Evolutionary conservation across 2,888 invertebrate species (phyloP).

Genomic region (Hedychridium roseum): DNA sequence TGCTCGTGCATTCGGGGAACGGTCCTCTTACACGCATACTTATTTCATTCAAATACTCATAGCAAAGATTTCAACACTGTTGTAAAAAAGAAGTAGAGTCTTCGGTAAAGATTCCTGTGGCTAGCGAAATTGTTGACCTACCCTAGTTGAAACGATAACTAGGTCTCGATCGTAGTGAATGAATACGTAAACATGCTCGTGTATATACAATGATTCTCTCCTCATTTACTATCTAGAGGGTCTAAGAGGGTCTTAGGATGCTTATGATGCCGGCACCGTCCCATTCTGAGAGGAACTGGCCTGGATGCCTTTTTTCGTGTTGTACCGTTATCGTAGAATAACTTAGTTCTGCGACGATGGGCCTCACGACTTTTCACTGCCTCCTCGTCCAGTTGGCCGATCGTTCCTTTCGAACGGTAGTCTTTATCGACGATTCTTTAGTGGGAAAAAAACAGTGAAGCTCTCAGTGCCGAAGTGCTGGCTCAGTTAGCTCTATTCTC

Average conservation of each 20-base stretch:
- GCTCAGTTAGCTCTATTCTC: constrained; percentile 18
- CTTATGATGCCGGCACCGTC: too few relatives aligned
- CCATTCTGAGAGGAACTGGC: constrained; percentile 29
- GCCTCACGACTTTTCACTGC: constrained; percentile 27
- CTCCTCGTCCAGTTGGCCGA: constrained; percentile 26
- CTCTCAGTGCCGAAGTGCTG: background rate
- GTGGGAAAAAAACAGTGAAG: constrained; percentile 13
- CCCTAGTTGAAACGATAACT: background rate
- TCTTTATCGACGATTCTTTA: constrained; percentile 12
- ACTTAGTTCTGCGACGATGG: constrained; percentile 38
- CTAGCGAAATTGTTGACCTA: too few relatives aligned
- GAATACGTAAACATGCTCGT: background rate
- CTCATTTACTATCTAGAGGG: too few relatives aligned
- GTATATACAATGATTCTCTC: too few relatives aligned
- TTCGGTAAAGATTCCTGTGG: too few relatives aligned
- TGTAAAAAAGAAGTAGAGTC: too few relatives aligned
- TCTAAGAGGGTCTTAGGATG: too few relatives aligned
- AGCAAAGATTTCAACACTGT: too few relatives aligned
- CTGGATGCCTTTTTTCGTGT: constrained; percentile 56
- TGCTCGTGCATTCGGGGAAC: too few relatives aligned
- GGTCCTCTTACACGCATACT: too few relatives aligned
- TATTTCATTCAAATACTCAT: too few relatives aligned
- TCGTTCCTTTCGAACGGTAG: constrained; percentile 18
- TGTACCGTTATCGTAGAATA: constrained; percentile 53
- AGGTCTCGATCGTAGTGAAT: background rate